These are phyloP conservation scores for Sebastes vulpes DNA, from an alignment of 2,797 vertebrate species.

Conservation along the genomic window DNA sequence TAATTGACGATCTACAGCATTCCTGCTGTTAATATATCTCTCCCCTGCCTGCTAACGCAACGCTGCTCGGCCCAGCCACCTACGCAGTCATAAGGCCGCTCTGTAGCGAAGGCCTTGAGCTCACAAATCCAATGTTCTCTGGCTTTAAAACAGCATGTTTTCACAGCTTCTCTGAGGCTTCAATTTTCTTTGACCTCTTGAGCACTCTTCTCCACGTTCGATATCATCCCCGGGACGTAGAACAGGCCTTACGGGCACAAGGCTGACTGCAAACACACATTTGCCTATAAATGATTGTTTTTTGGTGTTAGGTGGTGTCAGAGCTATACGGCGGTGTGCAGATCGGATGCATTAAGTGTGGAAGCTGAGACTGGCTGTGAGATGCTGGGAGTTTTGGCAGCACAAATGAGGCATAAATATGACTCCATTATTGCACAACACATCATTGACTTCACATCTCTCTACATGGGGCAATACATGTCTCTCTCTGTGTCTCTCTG, in stretches of 20 bases:
- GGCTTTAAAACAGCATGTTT: slow-evolving; percentile 51
- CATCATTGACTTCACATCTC: slow-evolving; percentile 65
- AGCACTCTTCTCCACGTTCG: not conserved
- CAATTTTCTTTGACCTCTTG: slow-evolving; percentile 36
- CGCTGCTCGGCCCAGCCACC: slow-evolving; percentile 32
- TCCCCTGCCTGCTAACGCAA: slow-evolving; percentile 13
- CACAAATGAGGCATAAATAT: slow-evolving; percentile 71
- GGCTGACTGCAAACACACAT: not conserved
- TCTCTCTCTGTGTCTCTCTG: slow-evolving; percentile 9
- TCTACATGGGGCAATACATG: slow-evolving; percentile 34
- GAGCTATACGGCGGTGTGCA: slow-evolving; percentile 3
- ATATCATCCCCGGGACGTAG: not conserved
- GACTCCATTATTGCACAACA: slow-evolving; percentile 56
- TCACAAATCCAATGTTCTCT: slow-evolving; percentile 20
- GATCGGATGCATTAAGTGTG: slow-evolving; percentile 30
- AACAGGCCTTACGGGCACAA: not conserved
- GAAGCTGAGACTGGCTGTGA: slow-evolving; percentile 34
- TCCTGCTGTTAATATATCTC: slow-evolving; percentile 31
- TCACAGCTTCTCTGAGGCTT: slow-evolving; percentile 19
- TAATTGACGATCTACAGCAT: slow-evolving; percentile 51
- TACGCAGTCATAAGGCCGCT: slow-evolving; percentile 49
- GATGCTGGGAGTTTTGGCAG: slow-evolving; percentile 44
- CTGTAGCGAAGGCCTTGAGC: slow-evolving; percentile 50
- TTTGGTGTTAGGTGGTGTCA: not conserved
- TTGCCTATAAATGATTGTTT: not conserved